Conservation (phyloP, 1,140 invertebrate species). For the Trachymyrmex cornetzi region DNA sequence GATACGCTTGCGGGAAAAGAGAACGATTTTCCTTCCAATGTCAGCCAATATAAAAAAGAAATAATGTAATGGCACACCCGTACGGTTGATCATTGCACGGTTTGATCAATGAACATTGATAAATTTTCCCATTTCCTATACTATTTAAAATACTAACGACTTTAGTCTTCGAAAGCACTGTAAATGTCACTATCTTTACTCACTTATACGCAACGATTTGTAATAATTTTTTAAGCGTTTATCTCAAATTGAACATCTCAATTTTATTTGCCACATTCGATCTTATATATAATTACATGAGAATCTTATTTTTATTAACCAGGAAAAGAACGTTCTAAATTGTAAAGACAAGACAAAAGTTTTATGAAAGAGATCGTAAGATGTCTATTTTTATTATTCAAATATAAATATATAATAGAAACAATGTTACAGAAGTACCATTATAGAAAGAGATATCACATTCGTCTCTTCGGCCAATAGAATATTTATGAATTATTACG, state of each 20-base stretch:
- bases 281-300: neutral
- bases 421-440: neutral
- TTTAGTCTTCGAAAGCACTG: neutral
- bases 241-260: neutral
- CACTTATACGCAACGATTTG: neutral
- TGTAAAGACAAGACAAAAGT: neutral
- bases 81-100: neutral
- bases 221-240: neutral
- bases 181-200: neutral
- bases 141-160: neutral
- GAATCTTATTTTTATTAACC: neutral
- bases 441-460: neutral
- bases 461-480: neutral
- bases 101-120: conserved; percentile 13
- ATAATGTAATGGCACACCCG: neutral
- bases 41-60: conserved; percentile 16
- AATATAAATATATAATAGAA: conserved; percentile 27
- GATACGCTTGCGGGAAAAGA: conserved; percentile 59
- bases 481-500: conserved; percentile 60
- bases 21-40: conserved; percentile 35
- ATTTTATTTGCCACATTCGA: neutral
- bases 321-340: neutral
- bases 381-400: neutral
- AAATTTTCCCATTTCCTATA: neutral
- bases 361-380: neutral